phyloP scores from a whole-genome alignment of 2,888 invertebrate genomes.

The Phyllotreta striolata region DNA sequence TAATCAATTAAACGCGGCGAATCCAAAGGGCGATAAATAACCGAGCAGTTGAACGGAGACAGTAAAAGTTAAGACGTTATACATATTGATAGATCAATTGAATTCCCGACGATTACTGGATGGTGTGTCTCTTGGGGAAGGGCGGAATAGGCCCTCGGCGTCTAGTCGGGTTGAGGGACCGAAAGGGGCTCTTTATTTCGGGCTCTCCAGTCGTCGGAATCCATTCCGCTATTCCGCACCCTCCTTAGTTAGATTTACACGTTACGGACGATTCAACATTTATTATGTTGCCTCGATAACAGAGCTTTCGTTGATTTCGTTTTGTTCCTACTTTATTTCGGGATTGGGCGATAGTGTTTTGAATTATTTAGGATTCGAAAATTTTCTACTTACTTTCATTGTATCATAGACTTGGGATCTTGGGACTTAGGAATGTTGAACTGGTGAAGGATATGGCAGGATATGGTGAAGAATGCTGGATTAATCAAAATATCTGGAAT shows the following conservation, averaged over 20 bases:
- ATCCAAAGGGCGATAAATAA: constrained; percentile 47
- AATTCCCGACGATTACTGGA: constrained; percentile 62
- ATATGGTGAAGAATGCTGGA: too few relatives aligned
- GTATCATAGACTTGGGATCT: too few relatives aligned
- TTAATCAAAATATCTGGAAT: too few relatives aligned
- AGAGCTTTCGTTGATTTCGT: too few relatives aligned
- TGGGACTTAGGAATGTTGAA: too few relatives aligned
- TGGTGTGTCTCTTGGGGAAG: constrained; percentile 57
- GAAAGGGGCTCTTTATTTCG: constrained; percentile 11
- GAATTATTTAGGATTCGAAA: too few relatives aligned
- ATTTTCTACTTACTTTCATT: too few relatives aligned
- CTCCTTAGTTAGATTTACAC: constrained; percentile 16
- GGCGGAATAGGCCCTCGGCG: constrained; percentile 33
- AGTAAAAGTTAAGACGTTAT: constrained; percentile 60
- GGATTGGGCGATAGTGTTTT: too few relatives aligned
- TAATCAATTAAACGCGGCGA: constrained; percentile 45
- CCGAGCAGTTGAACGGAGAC: constrained; percentile 42
- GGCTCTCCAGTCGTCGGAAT: constrained; percentile 6
- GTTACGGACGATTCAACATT: constrained; percentile 9
- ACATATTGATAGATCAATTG: constrained; percentile 63
- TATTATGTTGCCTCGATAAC: constrained; percentile 3
- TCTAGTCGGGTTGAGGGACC: constrained; percentile 12
- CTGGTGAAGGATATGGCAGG: too few relatives aligned
- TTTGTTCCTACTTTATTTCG: too few relatives aligned
- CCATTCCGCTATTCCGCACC: constrained; percentile 6